Base-by-base conservation (phyloP, 1,140 invertebrate genomes). In the Ridgeia piscesae region DNA sequence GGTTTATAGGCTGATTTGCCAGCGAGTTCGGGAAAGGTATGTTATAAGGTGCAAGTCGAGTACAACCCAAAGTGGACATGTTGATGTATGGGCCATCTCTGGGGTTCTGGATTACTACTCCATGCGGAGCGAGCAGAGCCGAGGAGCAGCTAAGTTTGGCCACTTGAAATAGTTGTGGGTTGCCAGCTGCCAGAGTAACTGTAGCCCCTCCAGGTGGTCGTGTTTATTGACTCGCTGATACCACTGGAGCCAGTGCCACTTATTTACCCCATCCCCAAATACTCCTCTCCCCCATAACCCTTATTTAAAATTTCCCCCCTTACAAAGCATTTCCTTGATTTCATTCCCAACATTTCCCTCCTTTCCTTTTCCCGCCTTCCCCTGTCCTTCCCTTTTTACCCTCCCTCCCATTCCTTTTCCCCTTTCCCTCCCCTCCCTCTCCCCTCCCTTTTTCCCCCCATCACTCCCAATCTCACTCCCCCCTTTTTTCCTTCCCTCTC, bases 81-180 rank as follows among this genome's bases (percentile, higher is more conserved):
- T 77, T 77, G 58, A 77, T 77, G 58, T 27, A 77, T 17, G 11
- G 27, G 58, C 58, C 58, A 77, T 17, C 58, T 21, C 58, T 77
- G 58, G 58, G 27, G 58, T 21, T 31, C 58, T 77, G 58, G 58
- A 4, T 77, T 77, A 77, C 58, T 77, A 77, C 58, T 77, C 58
- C 17, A 77, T n/a, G n/a, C n/a, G n/a, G n/a, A n/a, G n/a, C n/a
- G n/a, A n/a, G 11, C 58, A 77, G 11, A 21, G 58, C 58, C 27
- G 17, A n/a, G n/a, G n/a, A 21, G 58, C 58, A 21, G 58, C 58
- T 77, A 77, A 77, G 58, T 77, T 77, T 77, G 58, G 58, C 58
- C 58, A 77, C 58, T 77, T 77, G 58, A 77, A 77, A 77, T 77
- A 77, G 58, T 77, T 77, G 58, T 77, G 58, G 58, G 58, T 77